These are phyloP conservation scores for Lepidurus packardi DNA, from an alignment of 1,140 invertebrate genomes.

Conservation along the genomic window DNA sequence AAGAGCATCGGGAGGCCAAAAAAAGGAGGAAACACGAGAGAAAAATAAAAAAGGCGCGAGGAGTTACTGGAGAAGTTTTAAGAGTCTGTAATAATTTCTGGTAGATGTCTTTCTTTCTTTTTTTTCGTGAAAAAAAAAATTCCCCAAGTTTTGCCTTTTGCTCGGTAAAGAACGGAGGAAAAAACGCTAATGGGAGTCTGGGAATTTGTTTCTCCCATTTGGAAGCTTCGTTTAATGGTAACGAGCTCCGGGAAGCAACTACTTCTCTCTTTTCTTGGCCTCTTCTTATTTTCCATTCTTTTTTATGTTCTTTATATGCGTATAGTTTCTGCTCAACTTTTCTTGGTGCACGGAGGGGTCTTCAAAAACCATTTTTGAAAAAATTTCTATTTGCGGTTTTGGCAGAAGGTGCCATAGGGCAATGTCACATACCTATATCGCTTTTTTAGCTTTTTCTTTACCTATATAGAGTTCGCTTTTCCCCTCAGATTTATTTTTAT, in stretches of 20 bases:
- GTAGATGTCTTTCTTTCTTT: slow-evolving; percentile 14
- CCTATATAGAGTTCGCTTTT: background rate
- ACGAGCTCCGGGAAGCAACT: slow-evolving; percentile 16
- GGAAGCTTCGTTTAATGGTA: slow-evolving; percentile 21
- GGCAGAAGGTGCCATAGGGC: slow-evolving; percentile 3
- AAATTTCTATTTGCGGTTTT: slow-evolving; percentile 22
- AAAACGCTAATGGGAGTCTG: slow-evolving; percentile 19
- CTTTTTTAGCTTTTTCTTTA: background rate
- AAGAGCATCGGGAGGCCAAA: background rate
- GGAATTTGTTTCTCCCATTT: slow-evolving; percentile 22
- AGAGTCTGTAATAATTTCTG: slow-evolving; percentile 16
- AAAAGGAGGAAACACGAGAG: background rate
- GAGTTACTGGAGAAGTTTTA: background rate
- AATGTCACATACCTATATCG: background rate
- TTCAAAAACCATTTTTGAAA: background rate
- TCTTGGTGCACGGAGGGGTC: background rate
- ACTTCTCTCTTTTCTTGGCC: slow-evolving; percentile 19
- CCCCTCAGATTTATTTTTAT: background rate
- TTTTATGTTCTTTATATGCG: background rate
- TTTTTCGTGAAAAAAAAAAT: background rate
- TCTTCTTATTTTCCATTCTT: slow-evolving; percentile 13
- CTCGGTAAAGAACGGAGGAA: slow-evolving; percentile 5
- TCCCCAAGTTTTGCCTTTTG: slow-evolving; percentile 2
- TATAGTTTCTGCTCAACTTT: background rate
- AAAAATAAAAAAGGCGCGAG: background rate